phyloP scores from a whole-genome alignment of 1,140 invertebrate species.

The Drosophila kurseongensis region DNA sequence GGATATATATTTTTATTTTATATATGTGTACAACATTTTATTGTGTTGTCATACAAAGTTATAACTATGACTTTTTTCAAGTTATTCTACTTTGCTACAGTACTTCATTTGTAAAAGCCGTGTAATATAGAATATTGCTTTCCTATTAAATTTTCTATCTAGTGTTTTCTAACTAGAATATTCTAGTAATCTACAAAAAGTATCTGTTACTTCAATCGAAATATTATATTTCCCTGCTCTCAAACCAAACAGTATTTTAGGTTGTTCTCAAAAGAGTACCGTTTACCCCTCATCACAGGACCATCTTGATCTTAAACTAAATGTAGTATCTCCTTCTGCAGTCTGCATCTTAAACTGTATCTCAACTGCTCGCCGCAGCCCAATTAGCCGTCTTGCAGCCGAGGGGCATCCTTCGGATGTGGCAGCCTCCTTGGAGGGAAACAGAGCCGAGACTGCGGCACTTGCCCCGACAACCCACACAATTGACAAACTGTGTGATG shows the following conservation, averaged over 20 bases:
- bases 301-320: not conserved
- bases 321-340: not conserved
- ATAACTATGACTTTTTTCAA: no score
- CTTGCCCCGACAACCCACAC: constrained; percentile 40
- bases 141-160: no score
- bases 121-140: no score
- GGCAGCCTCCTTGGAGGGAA: constrained; percentile 13
- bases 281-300: no score
- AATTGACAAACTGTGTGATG: constrained; percentile 39
- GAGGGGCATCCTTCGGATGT: constrained; percentile 34
- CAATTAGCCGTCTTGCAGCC: constrained; percentile 31
- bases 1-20: no score
- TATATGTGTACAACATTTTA: no score
- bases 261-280: not conserved
- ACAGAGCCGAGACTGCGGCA: constrained; percentile 14
- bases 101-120: no score
- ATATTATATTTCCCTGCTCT: not conserved
- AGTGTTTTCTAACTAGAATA: no score
- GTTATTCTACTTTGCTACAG: no score
- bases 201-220: not conserved
- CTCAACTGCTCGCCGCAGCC: constrained; percentile 12
- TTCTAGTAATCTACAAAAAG: not conserved
- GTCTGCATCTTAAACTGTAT: constrained; percentile 27
- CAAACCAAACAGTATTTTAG: not conserved
- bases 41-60: no score